These are phyloP conservation scores for Agelastica alni DNA, from an alignment of 2,888 invertebrate genomes.

Conservation along the genomic window DNA sequence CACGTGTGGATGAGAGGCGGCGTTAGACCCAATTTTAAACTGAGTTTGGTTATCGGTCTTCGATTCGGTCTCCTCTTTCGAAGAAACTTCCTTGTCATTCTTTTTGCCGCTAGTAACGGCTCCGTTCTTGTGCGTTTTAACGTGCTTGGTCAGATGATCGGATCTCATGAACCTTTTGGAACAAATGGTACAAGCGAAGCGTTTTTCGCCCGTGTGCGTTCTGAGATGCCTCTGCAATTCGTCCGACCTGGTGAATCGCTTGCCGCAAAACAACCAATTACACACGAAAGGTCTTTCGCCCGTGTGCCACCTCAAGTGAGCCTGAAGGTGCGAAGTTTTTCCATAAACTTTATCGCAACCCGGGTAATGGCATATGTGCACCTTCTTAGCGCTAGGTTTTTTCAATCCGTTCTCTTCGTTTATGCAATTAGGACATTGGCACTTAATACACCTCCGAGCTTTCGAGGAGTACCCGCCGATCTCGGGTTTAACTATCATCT, in stretches of 20 bases:
- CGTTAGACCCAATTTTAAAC: constrained; percentile 17
- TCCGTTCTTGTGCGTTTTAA: constrained; percentile 80
- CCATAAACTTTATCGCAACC: constrained; percentile 89
- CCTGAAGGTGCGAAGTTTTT: constrained; percentile 84
- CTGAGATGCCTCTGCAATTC: constrained; percentile 87
- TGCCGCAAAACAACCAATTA: constrained; percentile 87
- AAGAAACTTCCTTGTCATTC: constrained; percentile 49
- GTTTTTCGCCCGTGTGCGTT: constrained; percentile 88
- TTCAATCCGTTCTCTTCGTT: constrained; percentile 78
- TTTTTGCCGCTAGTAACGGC: not conserved
- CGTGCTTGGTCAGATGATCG: constrained; percentile 92
- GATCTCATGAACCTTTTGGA: constrained; percentile 90
- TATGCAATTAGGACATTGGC: constrained; percentile 80
- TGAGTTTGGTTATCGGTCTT: constrained; percentile 9
- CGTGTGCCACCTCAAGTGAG: constrained; percentile 78
- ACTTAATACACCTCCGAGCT: constrained; percentile 74
- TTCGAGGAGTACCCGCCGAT: constrained; percentile 55
- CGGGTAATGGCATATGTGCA: constrained; percentile 84
- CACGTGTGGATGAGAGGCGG: constrained; percentile 19
- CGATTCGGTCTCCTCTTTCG: constrained; percentile 13
- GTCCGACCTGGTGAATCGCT: constrained; percentile 89
- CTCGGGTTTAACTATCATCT: constrained; percentile 57
- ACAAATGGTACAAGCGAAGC: constrained; percentile 86
- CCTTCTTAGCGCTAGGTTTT: constrained; percentile 81
- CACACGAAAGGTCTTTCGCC: constrained; percentile 91